Conservation (phyloP, 2,888 invertebrate species). For the Anoplius nigerrimus region DNA sequence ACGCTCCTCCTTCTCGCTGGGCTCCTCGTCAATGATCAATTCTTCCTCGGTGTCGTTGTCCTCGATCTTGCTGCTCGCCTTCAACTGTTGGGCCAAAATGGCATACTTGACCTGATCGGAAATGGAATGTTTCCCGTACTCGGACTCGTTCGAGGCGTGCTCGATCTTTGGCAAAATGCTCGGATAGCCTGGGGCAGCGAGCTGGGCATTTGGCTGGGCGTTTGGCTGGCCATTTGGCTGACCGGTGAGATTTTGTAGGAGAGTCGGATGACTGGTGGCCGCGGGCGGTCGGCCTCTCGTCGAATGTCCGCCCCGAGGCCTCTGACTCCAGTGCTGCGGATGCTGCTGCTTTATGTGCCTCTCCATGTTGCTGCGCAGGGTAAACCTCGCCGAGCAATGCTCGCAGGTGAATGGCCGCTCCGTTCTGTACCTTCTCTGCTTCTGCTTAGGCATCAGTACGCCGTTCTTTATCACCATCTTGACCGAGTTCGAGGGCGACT, state of each 20-base stretch:
- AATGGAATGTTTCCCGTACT: slow-evolving; percentile 74
- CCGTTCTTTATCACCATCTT: slow-evolving; percentile 95
- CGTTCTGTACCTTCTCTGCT: slow-evolving; percentile 91
- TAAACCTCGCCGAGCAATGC: slow-evolving; percentile 93
- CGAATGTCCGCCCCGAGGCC: slow-evolving; percentile 80
- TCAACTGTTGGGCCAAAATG: slow-evolving; percentile 86
- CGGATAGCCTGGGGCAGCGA: slow-evolving; percentile 47
- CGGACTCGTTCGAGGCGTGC: slow-evolving; percentile 68
- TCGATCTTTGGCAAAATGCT: slow-evolving; percentile 59
- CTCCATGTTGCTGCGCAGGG: slow-evolving; percentile 95
- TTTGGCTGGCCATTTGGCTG: slow-evolving; percentile 41
- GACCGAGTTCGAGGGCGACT: slow-evolving; percentile 79
- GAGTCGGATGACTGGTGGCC: slow-evolving; percentile 58
- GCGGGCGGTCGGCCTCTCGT: slow-evolving; percentile 76
- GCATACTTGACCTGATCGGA: slow-evolving; percentile 86
- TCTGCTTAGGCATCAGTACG: slow-evolving; percentile 92
- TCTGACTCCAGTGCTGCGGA: slow-evolving; percentile 91
- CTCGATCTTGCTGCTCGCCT: slow-evolving; percentile 76
- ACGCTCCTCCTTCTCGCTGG: slow-evolving; percentile 62
- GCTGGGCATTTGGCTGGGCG: too few relatives aligned
- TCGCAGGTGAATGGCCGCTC: slow-evolving; percentile 94
- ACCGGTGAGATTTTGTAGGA: slow-evolving; percentile 50
- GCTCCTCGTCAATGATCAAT: slow-evolving; percentile 82
- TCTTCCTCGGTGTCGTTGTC: slow-evolving; percentile 83
- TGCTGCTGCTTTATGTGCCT: slow-evolving; percentile 96